A percentile compares a stretch with the other conserved stretches of the same genome.
phyloP scores from a whole-genome alignment of 2,888 invertebrate species.

The Pseudoips prasinana region DNA sequence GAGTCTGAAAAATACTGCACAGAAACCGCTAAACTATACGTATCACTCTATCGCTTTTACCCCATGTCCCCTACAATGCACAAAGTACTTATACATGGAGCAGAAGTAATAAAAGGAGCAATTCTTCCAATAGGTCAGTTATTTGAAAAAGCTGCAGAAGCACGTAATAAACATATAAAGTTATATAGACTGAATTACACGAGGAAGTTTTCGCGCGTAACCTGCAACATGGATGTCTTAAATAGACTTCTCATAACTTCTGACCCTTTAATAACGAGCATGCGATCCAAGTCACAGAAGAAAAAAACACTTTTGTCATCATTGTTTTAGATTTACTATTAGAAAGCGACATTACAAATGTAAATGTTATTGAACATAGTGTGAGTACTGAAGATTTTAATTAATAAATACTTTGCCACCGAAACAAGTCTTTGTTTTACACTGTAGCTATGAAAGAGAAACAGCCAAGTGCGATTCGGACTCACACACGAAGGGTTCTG shows the following conservation, averaged over 20 bases:
- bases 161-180: constrained; percentile 28
- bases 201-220: constrained; percentile 9
- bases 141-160: constrained; percentile 31
- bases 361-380: too few relatives aligned
- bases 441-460: too few relatives aligned
- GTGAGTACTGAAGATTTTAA: too few relatives aligned
- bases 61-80: too few relatives aligned
- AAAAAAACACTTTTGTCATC: background rate
- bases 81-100: too few relatives aligned
- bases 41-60: background rate
- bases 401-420: too few relatives aligned
- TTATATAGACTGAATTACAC: background rate
- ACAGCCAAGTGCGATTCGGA: too few relatives aligned
- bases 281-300: background rate
- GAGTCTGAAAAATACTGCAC: background rate
- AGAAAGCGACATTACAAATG: background rate
- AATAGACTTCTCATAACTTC: constrained; percentile 17
- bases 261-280: constrained; percentile 4
- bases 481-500: too few relatives aligned
- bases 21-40: constrained; percentile 1
- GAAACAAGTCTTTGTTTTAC: too few relatives aligned
- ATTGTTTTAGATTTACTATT: background rate
- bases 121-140: too few relatives aligned
- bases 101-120: too few relatives aligned
- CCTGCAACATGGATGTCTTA: constrained; percentile 14